These are phyloP conservation scores for Lasioglossum figueresi DNA, from an alignment of 2,888 invertebrate species.

Conservation along the genomic window DNA sequence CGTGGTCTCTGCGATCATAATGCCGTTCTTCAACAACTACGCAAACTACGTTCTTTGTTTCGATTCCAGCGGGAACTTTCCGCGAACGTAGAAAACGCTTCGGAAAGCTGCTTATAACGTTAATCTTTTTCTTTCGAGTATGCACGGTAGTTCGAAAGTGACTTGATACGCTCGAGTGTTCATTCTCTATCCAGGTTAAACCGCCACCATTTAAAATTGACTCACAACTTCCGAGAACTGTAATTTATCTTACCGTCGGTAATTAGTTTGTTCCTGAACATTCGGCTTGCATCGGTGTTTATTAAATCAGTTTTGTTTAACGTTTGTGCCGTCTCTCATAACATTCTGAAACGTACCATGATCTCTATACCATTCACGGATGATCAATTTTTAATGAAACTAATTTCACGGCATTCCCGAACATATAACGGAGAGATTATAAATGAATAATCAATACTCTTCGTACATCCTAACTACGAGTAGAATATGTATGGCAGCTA, in stretches of 20 bases:
- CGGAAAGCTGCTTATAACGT: constrained; percentile 1
- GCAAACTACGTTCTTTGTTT: not conserved
- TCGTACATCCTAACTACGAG: not conserved
- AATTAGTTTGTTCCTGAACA: not conserved
- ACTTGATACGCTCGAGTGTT: not conserved
- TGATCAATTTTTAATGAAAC: not conserved
- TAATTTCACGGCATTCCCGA: not conserved
- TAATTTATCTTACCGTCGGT: not conserved
- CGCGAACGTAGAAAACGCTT: not conserved
- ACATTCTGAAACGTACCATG: not conserved
- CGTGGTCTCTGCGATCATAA: constrained; percentile 20
- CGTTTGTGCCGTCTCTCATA: not conserved
- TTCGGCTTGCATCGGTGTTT: not conserved
- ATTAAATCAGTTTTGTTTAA: not conserved
- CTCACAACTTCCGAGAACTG: not conserved
- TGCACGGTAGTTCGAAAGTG: not conserved
- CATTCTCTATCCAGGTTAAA: not conserved
- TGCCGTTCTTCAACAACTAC: constrained; percentile 13
- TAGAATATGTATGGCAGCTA: not conserved
- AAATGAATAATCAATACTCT: not conserved
- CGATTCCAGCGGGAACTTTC: constrained; percentile 4
- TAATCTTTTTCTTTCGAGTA: constrained; percentile 14
- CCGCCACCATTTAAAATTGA: not conserved
- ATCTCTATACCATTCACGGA: not conserved
- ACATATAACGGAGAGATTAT: not conserved